Percentiles rank a stretch among this genome's conserved stretches.
phyloP scores from a whole-genome alignment of 2,888 invertebrate species.

The Hydrotaea cyrtoneurina region DNA sequence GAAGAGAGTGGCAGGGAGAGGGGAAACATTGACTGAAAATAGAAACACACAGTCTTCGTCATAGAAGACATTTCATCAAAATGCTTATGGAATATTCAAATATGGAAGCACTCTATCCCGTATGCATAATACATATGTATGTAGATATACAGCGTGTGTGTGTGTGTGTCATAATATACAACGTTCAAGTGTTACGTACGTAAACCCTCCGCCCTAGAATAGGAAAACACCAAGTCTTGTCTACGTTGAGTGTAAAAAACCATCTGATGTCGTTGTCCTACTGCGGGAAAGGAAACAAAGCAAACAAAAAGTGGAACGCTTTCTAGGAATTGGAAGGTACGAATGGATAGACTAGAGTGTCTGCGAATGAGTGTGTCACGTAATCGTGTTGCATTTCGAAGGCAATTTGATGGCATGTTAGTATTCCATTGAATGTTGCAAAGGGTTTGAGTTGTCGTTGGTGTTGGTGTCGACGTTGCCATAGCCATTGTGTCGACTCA shows the following conservation, averaged over 20 bases:
- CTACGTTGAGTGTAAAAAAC: slow-evolving; percentile 9
- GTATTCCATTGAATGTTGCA: slow-evolving; percentile 40
- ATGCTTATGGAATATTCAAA: slow-evolving; percentile 21
- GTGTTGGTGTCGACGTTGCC: neutral
- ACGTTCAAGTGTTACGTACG: neutral
- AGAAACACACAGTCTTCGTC: neutral
- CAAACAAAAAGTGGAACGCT: neutral
- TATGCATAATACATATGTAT: neutral
- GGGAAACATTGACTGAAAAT: neutral
- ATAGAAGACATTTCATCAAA: slow-evolving; percentile 27
- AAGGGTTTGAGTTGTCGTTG: slow-evolving; percentile 25
- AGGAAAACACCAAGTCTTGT: neutral
- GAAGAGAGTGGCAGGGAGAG: neutral
- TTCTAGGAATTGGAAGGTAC: neutral
- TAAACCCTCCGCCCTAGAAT: neutral
- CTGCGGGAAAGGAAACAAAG: neutral
- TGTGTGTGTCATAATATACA: neutral
- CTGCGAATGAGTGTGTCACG: slow-evolving; percentile 46
- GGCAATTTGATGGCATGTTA: slow-evolving; percentile 42
- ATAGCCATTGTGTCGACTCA: neutral
- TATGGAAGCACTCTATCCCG: neutral
- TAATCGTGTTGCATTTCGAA: slow-evolving; percentile 47
- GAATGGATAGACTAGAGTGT: neutral
- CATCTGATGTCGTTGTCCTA: slow-evolving; percentile 30
- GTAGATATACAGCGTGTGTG: neutral